These are phyloP conservation scores for Lepus townsendii DNA, from an alignment of 2,797 vertebrate genomes.

Conservation along the genomic window DNA sequence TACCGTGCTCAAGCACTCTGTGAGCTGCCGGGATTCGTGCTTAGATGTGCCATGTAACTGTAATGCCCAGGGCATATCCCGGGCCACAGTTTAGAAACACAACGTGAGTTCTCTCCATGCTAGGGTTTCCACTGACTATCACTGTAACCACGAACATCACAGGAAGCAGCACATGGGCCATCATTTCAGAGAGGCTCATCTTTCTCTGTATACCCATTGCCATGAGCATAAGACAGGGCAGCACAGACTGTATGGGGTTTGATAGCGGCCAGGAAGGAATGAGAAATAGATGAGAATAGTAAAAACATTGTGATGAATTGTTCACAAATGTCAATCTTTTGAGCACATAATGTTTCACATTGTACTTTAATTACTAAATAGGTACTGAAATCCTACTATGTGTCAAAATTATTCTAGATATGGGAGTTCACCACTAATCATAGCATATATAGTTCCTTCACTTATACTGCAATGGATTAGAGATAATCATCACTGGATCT, in stretches of 20 bases:
- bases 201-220: accelerated
- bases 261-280: neutral
- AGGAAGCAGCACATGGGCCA: neutral
- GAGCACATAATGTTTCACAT: neutral
- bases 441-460: neutral
- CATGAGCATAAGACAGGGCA: neutral
- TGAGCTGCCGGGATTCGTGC: neutral
- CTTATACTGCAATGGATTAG: neutral
- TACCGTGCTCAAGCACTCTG: neutral
- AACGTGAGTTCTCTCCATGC: neutral
- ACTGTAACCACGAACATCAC: neutral
- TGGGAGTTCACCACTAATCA: neutral
- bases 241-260: neutral
- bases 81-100: neutral
- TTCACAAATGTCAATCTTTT: neutral
- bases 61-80: neutral
- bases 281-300: neutral
- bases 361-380: neutral
- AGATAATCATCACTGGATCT: neutral
- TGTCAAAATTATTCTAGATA: neutral
- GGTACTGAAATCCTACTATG: neutral
- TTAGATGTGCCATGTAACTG: accelerated
- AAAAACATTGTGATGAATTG: neutral
- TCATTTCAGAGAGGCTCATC: neutral
- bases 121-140: neutral